phyloP scores from a whole-genome alignment of 1,140 invertebrate genomes.

The Choristoneura fumiferana region DNA sequence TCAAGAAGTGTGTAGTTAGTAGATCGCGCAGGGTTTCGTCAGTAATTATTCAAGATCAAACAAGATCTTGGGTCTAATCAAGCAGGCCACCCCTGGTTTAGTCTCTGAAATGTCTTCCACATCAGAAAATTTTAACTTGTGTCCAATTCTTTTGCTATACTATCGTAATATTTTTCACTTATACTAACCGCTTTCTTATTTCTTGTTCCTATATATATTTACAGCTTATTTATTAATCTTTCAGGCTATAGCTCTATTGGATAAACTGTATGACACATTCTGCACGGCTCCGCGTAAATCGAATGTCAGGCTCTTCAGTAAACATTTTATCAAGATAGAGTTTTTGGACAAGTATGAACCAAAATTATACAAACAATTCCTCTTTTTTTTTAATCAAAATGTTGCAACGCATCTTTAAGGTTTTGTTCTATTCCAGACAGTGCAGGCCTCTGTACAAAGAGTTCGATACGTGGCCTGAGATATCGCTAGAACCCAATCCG shows the following conservation, averaged over 20 bases:
- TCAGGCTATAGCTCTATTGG: conserved; percentile 76
- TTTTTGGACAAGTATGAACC: conserved; percentile 76
- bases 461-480: conserved; percentile 70
- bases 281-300: conserved; percentile 66
- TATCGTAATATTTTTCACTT: conserved; percentile 23
- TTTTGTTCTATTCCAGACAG: conserved; percentile 42
- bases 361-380: conserved; percentile 43
- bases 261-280: conserved; percentile 76
- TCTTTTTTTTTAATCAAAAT: neutral
- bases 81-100: no score
- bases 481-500: conserved; percentile 67
- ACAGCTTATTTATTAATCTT: conserved; percentile 71
- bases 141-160: conserved; percentile 5
- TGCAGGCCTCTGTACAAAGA: conserved; percentile 71
- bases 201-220: conserved; percentile 55
- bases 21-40: no score
- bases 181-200: conserved; percentile 29
- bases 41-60: no score
- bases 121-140: neutral
- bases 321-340: conserved; percentile 76
- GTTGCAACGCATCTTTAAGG: neutral
- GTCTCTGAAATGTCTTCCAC: no score
- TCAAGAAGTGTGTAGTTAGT: no score
- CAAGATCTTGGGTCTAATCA: no score
- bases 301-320: conserved; percentile 69